Evolutionary conservation across 2,797 vertebrate species (phyloP).

Genomic region (Enteromius afrohamiltoni): DNA sequence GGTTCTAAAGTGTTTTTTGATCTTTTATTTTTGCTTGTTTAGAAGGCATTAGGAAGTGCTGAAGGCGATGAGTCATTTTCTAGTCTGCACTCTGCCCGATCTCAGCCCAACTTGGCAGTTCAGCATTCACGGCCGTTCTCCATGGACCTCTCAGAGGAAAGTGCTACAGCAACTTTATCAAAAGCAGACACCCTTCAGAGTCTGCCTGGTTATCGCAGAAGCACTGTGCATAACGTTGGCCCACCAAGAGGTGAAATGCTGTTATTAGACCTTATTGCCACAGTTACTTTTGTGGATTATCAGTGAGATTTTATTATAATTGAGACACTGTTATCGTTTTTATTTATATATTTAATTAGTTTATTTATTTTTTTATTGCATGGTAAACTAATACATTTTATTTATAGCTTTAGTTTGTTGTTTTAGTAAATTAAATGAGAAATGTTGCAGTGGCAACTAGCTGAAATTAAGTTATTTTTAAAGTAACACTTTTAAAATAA

Average conservation of each 20-base stretch:
- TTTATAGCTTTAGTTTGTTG: background rate
- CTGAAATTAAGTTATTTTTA: too few relatives aligned
- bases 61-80: constrained; percentile 77
- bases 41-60: constrained; percentile 75
- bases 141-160: constrained; percentile 71
- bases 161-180: constrained; percentile 40
- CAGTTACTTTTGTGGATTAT: background rate
- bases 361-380: background rate
- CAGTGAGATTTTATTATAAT: background rate
- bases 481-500: background rate
- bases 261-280: background rate
- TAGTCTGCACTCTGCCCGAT: constrained; percentile 74
- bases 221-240: constrained; percentile 72
- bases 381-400: background rate
- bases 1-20: background rate
- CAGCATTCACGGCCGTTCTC: constrained; percentile 69
- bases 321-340: background rate
- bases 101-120: constrained; percentile 72
- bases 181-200: constrained; percentile 77
- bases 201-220: constrained; percentile 90
- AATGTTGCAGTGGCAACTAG: too few relatives aligned
- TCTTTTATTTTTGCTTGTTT: background rate
- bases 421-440: background rate
- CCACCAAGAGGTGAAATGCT: constrained; percentile 70
- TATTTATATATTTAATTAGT: background rate